These are phyloP conservation scores for Carabus problematicus DNA, from an alignment of 2,888 invertebrate species.

Conservation along the genomic window DNA sequence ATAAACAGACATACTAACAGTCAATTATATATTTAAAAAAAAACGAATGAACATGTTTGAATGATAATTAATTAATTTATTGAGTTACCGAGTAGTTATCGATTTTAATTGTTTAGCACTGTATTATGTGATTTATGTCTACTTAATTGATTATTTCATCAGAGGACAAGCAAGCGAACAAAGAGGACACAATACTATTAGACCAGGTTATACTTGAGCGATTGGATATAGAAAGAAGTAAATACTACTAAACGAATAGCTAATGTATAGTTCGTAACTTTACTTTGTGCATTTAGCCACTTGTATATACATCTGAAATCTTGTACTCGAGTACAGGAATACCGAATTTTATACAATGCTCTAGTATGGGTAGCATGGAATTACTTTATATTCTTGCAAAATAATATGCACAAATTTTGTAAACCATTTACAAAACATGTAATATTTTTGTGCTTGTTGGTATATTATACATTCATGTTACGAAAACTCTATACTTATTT, in stretches of 20 bases:
- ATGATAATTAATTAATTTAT: slow-evolving; percentile 21
- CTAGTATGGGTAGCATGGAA: neutral
- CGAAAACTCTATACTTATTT: slow-evolving; percentile 18
- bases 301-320: neutral
- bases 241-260: too few species aligned
- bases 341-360: neutral
- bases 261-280: neutral
- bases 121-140: slow-evolving; percentile 24
- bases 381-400: slow-evolving; percentile 15
- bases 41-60: slow-evolving; percentile 7
- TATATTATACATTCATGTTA: slow-evolving; percentile 41
- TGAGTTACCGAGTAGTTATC: slow-evolving; percentile 21
- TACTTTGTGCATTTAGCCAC: neutral
- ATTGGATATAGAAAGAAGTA: neutral
- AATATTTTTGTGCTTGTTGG: slow-evolving; percentile 41
- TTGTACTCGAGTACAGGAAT: neutral
- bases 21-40: slow-evolving; percentile 15
- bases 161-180: slow-evolving; percentile 3
- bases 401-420: slow-evolving; percentile 36
- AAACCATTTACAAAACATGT: slow-evolving; percentile 28
- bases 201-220: neutral
- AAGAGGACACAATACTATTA: neutral
- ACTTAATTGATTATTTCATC: slow-evolving; percentile 3
- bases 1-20: slow-evolving; percentile 5
- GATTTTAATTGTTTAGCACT: slow-evolving; percentile 16